A percentile compares a stretch with the other conserved stretches of the same genome.
phyloP scores from a whole-genome alignment of 1,140 invertebrate species.

The Drosophila hydei region DNA sequence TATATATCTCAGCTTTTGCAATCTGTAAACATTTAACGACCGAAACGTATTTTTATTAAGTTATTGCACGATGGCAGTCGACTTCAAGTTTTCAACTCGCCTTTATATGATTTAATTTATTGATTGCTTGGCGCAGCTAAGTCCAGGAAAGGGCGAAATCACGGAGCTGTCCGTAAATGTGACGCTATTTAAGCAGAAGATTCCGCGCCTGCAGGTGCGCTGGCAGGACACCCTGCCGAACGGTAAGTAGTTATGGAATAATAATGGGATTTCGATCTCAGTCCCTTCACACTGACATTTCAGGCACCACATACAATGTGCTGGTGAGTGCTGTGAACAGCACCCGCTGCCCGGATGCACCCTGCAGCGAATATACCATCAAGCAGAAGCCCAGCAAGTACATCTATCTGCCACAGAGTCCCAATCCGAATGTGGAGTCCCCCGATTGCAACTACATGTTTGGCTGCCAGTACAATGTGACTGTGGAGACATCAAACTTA shows the following conservation, averaged over 20 bases:
- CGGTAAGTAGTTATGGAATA: conserved; percentile 37
- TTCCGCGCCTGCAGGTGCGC: conserved; percentile 61
- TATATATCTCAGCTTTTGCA: no score
- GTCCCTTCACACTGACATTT: background rate
- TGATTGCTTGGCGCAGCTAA: background rate
- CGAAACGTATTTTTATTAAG: no score
- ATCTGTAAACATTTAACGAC: no score
- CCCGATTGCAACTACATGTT: conserved; percentile 78
- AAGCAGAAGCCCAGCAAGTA: conserved; percentile 51
- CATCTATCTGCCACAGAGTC: conserved; percentile 60
- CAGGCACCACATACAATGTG: conserved; percentile 73
- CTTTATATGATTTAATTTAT: background rate
- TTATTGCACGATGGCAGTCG: no score
- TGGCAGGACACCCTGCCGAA: conserved; percentile 74
- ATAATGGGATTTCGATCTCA: background rate
- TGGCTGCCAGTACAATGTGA: conserved; percentile 70
- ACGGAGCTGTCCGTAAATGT: conserved; percentile 60
- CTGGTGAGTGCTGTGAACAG: conserved; percentile 71
- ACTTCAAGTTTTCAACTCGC: background rate
- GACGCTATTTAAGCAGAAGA: conserved; percentile 63
- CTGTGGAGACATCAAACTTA: conserved; percentile 73
- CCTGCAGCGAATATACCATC: conserved; percentile 72
- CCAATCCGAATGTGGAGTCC: conserved; percentile 64
- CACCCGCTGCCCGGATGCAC: conserved; percentile 65
- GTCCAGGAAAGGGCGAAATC: conserved; percentile 38